Conservation (phyloP, 2,113 vertebrate genomes). For the Limanda limanda region DNA sequence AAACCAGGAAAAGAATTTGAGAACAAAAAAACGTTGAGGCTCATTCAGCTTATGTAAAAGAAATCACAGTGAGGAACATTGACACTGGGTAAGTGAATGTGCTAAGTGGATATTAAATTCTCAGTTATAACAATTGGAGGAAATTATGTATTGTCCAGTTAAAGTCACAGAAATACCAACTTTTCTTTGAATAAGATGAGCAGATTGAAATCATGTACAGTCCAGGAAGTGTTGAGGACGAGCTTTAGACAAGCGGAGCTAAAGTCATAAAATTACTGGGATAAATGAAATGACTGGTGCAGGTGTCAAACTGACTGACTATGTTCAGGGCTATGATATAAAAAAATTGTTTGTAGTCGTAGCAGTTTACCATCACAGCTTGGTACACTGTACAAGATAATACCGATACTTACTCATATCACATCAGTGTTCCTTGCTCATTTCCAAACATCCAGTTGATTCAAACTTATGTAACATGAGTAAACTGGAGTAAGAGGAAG, state of each 20-base stretch:
- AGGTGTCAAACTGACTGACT: not conserved
- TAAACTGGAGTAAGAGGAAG: no score
- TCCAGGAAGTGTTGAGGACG: no score
- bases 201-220: not conserved
- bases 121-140: conserved; percentile 22
- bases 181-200: not conserved
- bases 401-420: no score
- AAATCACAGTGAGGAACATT: no score
- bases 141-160: conserved; percentile 20
- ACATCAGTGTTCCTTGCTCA: no score
- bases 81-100: not conserved
- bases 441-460: no score
- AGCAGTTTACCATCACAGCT: no score
- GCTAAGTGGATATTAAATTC: conserved; percentile 2
- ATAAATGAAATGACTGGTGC: no score
- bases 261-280: no score
- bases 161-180: conserved; percentile 4
- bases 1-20: not conserved
- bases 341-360: not conserved
- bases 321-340: not conserved
- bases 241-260: no score
- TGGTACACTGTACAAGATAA: no score
- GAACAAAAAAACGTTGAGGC: not conserved
- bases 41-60: not conserved
- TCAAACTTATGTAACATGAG: no score